Base-by-base conservation (phyloP, 1,140 invertebrate genomes). In the Drosophila serrata region DNA sequence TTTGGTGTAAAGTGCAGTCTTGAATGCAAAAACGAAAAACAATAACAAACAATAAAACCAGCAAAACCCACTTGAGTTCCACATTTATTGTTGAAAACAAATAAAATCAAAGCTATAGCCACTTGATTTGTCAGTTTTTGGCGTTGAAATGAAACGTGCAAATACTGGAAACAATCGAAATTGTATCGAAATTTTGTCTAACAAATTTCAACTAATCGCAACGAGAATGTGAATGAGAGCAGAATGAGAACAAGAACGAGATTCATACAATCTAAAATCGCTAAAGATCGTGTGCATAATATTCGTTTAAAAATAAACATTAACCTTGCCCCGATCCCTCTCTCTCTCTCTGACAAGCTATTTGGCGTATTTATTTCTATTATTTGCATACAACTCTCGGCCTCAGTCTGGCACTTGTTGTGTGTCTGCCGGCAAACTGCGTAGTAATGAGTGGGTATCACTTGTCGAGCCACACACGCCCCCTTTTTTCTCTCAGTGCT, bases 231-330 rank as follows among this genome's bases (percentile, higher is more conserved):
- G n/a, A 63, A 40, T 40, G 12, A 19, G 29, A 35, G n/a, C 39
- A 27, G n/a, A 53, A 27, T 12, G n/a, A 51, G 48, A 27, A 62
- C 37, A 35, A 74, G 69, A 65, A 74, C 69, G 24, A 49, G 46
- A 73, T 63, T 57, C 24, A 4, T 29, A 58, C 45, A 56, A 37
- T 76, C 62, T 42, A 70, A 61, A 51, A 75, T 67, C 46, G 59
- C 42, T 35, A 35, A 35, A 53, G 49, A 53, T 53, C n/a, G 42
- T 48, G 56, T 63, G 69, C 70, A 86, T 78, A 81, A 65, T 84
- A 88, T 74, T 82, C 70, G 79, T 80, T 82, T 88, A 87, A 77
- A 82, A 87, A 84, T 87, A 87, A 90, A 68, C 69, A 81, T 65
- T 87, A 88, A 81, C 84, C 80, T 88, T 84, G 84, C 56, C 43